A percentile compares a stretch with the other conserved stretches of the same genome.
These are phyloP conservation scores for Caenorhabditis japonica DNA, from an alignment of 2,888 invertebrate species.

Conservation along the genomic window DNA sequence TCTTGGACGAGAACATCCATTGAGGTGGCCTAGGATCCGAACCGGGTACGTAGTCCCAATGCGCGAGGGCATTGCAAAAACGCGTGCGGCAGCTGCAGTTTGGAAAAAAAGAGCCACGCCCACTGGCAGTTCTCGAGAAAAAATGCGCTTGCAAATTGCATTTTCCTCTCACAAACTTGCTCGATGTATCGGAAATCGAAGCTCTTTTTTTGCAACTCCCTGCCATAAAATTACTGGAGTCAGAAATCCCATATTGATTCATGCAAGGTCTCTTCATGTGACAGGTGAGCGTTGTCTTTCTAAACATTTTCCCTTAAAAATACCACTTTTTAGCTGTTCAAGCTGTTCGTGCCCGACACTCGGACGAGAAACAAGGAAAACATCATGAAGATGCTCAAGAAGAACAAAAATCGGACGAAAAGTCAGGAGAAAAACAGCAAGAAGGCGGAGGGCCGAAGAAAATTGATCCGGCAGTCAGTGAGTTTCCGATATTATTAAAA, in stretches of 20 bases:
- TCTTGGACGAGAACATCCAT: no score
- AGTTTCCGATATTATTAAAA: constrained; percentile 11
- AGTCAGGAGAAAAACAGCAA: not conserved
- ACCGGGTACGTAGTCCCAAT: no score
- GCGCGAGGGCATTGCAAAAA: constrained; percentile 16
- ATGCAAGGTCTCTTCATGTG: constrained; percentile 8
- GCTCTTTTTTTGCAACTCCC: constrained; percentile 23
- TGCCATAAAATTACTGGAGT: constrained; percentile 4
- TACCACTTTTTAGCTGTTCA: constrained; percentile 4
- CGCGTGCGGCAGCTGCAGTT: constrained; percentile 12
- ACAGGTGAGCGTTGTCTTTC: constrained; percentile 12
- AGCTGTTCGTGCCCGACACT: constrained; percentile 22
- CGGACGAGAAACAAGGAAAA: constrained; percentile 39
- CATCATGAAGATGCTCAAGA: constrained; percentile 2
- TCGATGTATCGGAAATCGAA: constrained; percentile 22
- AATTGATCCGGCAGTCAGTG: constrained; percentile 39
- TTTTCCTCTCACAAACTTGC: constrained; percentile 14
- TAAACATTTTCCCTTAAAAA: not conserved
- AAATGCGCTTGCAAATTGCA: constrained; percentile 28
- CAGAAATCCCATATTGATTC: not conserved
- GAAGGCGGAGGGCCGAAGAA: constrained; percentile 29
- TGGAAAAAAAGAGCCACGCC: no score
- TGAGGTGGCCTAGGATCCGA: no score
- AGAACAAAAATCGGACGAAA: constrained; percentile 3
- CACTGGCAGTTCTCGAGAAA: not conserved